Conservation (phyloP, 2,888 invertebrate genomes). For the Papilio protenor region DNA sequence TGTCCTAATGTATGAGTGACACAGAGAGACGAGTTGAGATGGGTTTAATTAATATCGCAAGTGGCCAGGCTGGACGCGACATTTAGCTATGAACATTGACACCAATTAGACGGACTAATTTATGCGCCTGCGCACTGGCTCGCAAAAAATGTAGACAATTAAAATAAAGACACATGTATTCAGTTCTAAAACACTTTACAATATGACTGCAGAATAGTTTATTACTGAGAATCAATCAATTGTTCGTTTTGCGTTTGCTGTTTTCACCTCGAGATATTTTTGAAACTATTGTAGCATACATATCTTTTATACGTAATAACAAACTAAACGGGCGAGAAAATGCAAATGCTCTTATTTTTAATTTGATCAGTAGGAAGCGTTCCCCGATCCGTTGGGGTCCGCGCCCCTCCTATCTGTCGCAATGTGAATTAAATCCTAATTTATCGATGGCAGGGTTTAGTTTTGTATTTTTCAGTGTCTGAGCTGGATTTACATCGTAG, state of each 20-base stretch:
- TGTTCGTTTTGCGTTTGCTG: not conserved
- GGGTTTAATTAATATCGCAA: conserved; percentile 27
- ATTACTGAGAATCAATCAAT: not conserved
- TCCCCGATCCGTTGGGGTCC: conserved; percentile 59
- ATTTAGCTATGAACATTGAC: conserved; percentile 21
- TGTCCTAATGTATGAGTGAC: not conserved
- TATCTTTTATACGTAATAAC: conserved; percentile 33
- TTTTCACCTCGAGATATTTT: not conserved
- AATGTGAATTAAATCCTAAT: conserved; percentile 47
- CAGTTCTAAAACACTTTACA: no score
- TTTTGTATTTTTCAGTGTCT: conserved; percentile 44
- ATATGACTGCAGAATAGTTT: no score
- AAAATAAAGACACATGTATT: no score
- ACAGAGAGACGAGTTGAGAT: conserved; percentile 3
- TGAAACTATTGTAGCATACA: not conserved
- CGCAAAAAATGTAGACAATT: no score
- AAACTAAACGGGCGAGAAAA: conserved; percentile 44
- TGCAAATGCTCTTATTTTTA: conserved; percentile 64
- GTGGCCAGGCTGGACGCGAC: not conserved
- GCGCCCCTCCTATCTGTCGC: conserved; percentile 58
- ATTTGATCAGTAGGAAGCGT: conserved; percentile 63
- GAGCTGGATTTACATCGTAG: conserved; percentile 51
- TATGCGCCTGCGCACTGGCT: conserved; percentile 16
- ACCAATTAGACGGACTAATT: conserved; percentile 38
- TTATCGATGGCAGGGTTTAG: conserved; percentile 42